Evolutionary conservation across 2,888 invertebrate genomes (phyloP).

Genomic region (Himalopsyche kuldschensis): DNA sequence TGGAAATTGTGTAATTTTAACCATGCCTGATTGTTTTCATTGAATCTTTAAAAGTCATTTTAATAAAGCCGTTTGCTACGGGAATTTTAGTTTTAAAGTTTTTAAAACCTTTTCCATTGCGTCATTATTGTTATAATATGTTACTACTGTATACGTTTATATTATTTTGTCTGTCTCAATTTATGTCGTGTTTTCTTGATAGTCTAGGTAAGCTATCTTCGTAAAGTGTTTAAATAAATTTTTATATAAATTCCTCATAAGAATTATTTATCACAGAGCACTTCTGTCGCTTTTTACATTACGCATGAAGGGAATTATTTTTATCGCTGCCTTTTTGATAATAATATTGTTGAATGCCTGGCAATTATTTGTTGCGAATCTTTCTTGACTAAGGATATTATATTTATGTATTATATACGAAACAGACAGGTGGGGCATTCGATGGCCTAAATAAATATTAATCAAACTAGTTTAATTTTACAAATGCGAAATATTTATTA

Average conservation of each 20-base stretch:
- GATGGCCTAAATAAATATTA: constrained; percentile 20
- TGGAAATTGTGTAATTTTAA: too few species aligned
- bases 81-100: too few species aligned
- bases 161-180: too few species aligned
- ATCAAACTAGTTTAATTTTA: constrained; percentile 2
- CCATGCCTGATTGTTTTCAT: too few species aligned
- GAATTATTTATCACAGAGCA: not conserved
- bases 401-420: not conserved
- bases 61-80: too few species aligned
- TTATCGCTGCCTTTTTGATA: not conserved
- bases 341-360: not conserved
- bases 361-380: not conserved
- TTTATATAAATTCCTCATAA: not conserved
- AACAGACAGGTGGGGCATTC: constrained; percentile 16
- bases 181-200: not conserved
- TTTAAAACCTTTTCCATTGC: too few species aligned
- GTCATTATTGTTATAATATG: too few species aligned
- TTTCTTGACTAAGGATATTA: not conserved
- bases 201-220: not conserved
- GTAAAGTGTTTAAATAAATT: not conserved
- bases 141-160: too few species aligned
- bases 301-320: not conserved
- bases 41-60: too few species aligned
- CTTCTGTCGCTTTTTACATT: not conserved
- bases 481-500: not conserved